These are phyloP conservation scores for Rousettus leschenaultii DNA, from an alignment of 2,113 vertebrate species.

Conservation along the genomic window DNA sequence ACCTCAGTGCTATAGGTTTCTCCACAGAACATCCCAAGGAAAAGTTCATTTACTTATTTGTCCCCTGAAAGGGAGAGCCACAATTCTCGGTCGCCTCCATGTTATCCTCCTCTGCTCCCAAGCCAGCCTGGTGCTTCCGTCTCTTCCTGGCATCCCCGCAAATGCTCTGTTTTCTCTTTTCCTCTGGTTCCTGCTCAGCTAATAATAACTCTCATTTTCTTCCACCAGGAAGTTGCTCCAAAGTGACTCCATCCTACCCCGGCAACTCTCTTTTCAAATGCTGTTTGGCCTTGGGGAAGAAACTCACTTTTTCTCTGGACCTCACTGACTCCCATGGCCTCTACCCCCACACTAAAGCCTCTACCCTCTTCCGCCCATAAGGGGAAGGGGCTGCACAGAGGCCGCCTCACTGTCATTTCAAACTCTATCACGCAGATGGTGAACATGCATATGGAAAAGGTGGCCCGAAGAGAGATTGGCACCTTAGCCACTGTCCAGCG, in stretches of 20 bases:
- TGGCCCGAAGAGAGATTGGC: constrained; percentile 88
- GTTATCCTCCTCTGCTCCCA: fast-evolving
- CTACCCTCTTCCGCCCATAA: background rate
- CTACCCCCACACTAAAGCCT: background rate
- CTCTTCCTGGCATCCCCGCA: background rate
- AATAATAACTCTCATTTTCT: constrained; percentile 53
- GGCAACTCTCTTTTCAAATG: background rate
- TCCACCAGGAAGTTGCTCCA: constrained; percentile 42
- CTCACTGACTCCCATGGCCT: background rate
- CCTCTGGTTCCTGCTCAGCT: constrained; percentile 56
- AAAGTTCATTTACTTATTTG: background rate
- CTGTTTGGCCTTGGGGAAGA: background rate
- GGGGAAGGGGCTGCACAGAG: no score
- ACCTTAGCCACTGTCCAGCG: constrained; percentile 78
- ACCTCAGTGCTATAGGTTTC: background rate
- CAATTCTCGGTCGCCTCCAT: background rate
- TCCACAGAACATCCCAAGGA: background rate
- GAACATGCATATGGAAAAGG: constrained; percentile 90
- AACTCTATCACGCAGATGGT: constrained; percentile 80
- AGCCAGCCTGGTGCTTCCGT: background rate
- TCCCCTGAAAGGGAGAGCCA: background rate
- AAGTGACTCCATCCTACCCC: constrained; percentile 51
- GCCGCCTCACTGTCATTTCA: background rate
- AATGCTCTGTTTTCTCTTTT: background rate
- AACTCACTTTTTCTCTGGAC: background rate